Conservation (phyloP, 2,113 vertebrate species). For the Carollia perspicillata region DNA sequence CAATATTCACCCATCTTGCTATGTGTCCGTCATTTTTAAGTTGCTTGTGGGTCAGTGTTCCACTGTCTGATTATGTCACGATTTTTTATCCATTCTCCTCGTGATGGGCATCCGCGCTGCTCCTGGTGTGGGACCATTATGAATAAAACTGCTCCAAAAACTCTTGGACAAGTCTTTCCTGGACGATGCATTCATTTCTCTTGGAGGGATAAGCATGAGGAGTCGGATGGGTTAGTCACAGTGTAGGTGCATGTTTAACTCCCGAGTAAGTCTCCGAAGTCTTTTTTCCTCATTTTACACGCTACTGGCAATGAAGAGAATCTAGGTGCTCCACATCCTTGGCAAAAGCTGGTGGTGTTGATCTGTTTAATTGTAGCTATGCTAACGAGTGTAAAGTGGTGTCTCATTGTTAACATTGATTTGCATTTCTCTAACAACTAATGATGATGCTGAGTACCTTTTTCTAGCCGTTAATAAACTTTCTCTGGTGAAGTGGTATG, state of each 20-base stretch:
- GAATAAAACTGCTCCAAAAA: neutral
- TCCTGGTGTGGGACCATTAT: neutral
- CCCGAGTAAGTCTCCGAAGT: neutral
- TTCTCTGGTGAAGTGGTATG: neutral
- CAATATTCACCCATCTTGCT: neutral
- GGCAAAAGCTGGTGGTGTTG: neutral
- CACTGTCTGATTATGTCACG: no score
- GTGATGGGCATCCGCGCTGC: neutral
- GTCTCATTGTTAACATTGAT: neutral
- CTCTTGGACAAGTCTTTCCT: neutral
- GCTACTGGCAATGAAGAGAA: neutral
- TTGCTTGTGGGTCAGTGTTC: neutral
- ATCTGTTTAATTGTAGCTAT: neutral
- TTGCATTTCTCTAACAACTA: neutral
- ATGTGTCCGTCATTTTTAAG: neutral
- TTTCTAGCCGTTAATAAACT: neutral
- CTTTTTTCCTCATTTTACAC: neutral
- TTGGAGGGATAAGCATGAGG: neutral
- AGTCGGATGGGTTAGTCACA: neutral
- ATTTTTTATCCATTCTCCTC: neutral
- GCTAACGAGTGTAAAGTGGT: neutral
- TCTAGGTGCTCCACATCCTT: neutral
- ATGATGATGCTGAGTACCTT: neutral
- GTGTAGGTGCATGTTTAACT: neutral
- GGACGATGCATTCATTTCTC: neutral